phyloP scores from a whole-genome alignment of 2,888 invertebrate species.

The Xestia xanthographa region DNA sequence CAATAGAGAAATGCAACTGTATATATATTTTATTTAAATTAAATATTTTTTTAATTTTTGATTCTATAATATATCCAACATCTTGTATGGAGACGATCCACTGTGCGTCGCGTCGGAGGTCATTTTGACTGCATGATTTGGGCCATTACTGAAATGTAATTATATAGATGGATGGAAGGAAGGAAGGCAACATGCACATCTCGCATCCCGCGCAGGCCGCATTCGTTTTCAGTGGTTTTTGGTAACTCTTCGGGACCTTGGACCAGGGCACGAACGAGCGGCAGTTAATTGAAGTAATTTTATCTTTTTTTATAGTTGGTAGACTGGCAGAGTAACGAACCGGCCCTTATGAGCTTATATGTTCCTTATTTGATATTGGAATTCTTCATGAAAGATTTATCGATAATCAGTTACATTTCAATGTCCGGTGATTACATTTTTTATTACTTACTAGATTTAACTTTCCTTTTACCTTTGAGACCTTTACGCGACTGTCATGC shows the following conservation, averaged over 20 bases:
- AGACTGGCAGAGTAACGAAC: conserved; percentile 73
- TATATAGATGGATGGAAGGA: not conserved
- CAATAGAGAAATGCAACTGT: no score
- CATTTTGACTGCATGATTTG: no score
- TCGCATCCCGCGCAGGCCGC: not conserved
- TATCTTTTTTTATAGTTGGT: conserved; percentile 71
- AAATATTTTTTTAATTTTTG: no score
- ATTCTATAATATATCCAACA: no score
- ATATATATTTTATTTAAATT: no score
- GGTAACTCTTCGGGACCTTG: not conserved
- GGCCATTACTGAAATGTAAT: no score
- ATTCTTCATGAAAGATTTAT: conserved; percentile 76
- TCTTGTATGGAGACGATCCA: no score
- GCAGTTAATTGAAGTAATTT: not conserved
- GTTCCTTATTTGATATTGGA: conserved; percentile 77
- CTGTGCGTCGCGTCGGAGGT: no score
- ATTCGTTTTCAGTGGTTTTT: not conserved
- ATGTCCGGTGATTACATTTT: conserved; percentile 72
- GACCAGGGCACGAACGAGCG: not conserved
- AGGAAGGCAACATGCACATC: not conserved
- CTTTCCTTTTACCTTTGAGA: not conserved
- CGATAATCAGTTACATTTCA: conserved; percentile 78
- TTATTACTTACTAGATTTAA: conserved; percentile 12
- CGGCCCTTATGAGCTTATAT: conserved; percentile 70
- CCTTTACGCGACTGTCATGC: no score